These are phyloP conservation scores for Scaptomyza caliginosa DNA, from an alignment of 2,888 invertebrate species.

Conservation along the genomic window DNA sequence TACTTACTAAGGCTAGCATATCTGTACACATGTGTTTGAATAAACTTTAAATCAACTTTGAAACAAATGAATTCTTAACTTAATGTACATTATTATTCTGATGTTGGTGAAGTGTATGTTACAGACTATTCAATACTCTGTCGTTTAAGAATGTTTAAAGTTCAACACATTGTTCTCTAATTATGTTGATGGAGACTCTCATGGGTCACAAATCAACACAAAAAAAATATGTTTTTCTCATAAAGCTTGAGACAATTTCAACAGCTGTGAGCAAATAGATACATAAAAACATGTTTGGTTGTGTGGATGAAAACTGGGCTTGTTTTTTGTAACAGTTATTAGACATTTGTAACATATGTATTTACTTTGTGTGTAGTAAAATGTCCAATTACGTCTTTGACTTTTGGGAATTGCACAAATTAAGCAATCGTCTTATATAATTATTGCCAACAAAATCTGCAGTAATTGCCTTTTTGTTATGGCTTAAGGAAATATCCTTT, in stretches of 20 bases:
- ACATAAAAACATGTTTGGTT: background rate
- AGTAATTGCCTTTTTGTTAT: constrained; percentile 8
- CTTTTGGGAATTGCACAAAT: background rate
- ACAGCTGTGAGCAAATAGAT: background rate
- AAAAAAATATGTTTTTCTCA: background rate
- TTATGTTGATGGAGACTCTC: background rate
- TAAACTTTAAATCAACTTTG: background rate
- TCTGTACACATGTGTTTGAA: background rate
- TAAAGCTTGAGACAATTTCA: background rate
- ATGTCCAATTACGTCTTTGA: background rate
- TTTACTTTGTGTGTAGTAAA: background rate
- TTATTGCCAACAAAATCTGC: background rate
- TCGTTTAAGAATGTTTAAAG: background rate
- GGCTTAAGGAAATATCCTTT: background rate
- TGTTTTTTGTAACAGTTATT: background rate
- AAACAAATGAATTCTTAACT: background rate
- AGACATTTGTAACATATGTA: background rate
- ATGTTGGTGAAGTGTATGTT: background rate
- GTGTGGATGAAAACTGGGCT: background rate
- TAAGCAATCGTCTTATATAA: background rate
- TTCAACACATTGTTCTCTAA: background rate
- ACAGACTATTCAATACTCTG: background rate
- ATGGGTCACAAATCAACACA: background rate
- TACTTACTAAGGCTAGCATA: background rate
- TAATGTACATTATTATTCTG: background rate